Evolutionary conservation across 2,113 vertebrate genomes (phyloP), one percentile per base, ranked within the genome.

Genomic region (Albula glossodonta): DNA sequence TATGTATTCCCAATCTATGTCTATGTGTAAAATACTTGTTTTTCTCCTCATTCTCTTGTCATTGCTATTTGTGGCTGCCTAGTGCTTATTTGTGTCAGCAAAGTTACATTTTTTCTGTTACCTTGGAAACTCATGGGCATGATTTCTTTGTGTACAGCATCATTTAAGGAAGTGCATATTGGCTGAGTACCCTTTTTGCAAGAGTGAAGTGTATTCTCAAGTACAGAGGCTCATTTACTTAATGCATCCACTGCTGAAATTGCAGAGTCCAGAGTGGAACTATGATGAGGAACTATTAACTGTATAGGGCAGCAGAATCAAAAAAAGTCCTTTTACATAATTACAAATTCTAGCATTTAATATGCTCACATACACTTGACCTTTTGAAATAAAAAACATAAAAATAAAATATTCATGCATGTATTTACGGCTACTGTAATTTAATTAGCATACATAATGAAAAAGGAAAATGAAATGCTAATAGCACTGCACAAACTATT

Each of bases 191-290:
- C 77, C 31, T 78, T 82, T 12, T 51, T 25, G 50, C 10, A 6
- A 66, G 78, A 49, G 51, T 17, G 25, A 49, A 81, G 78, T 13
- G 79, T 51, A 60, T 51, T 41, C 82, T 82, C 85, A 53, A 70
- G 66, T 9, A 49, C 11, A 78, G 85, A 9, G 50, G 25, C 53
- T 87, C 84, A 86, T 90, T 89, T 88, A 84, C 83, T 86, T 90
- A 86, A 90, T 90, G 85, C 78, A 80, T 87, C 84, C 78, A 4
- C 19, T 5, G 11, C 22, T 50, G 57, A 85, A 85, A 48, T 49
- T 22, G 31, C n/a, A 60, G 10, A 80, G 15, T 5, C 51, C n/a
- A 15, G 48, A 78, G 51, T 48, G 9, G 22, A 22, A 31, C 41
- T 51, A 2, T 25, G 56, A 53, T 25, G 81, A 53, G 57, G 56